Percentiles rank a stretch among this genome's conserved stretches.
phyloP scores from a whole-genome alignment of 2,888 invertebrate species.

The Seladonia tumulorum region DNA sequence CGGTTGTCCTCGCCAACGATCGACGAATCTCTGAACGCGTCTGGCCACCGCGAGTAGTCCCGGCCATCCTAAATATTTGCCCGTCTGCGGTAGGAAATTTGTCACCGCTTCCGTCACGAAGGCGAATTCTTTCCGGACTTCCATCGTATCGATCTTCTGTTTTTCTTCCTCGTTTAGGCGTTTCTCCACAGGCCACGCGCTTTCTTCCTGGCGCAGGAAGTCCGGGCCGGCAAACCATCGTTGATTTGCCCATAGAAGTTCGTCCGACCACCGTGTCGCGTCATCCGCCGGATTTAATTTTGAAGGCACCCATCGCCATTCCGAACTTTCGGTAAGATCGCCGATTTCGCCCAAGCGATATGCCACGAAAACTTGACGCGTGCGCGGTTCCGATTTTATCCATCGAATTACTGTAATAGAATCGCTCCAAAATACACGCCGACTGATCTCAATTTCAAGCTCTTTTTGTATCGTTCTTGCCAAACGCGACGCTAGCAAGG shows the following conservation, averaged over 20 bases:
- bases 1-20: no score
- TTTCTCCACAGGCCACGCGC: not conserved
- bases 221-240: no score
- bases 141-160: not conserved
- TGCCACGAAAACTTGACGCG: not conserved
- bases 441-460: not conserved
- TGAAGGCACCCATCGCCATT: slow-evolving; percentile 20
- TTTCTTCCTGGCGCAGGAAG: no score
- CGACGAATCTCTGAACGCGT: no score
- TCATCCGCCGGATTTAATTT: slow-evolving; percentile 6
- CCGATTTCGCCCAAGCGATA: slow-evolving; percentile 11
- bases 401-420: not conserved
- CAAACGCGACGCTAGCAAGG: not conserved
- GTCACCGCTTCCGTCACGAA: not conserved
- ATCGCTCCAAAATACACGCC: not conserved
- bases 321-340: not conserved
- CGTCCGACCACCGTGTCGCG: not conserved
- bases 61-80: no score
- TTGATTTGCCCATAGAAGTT: no score
- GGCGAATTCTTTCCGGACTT: not conserved
- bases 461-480: not conserved
- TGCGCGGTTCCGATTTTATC: slow-evolving; percentile 14
- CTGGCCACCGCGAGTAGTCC: no score
- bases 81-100: no score
- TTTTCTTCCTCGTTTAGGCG: not conserved